Percentiles rank a stretch among this genome's conserved stretches.
Evolutionary conservation across 2,113 vertebrate species (phyloP).

Genomic region (Notiomystis cincta): DNA sequence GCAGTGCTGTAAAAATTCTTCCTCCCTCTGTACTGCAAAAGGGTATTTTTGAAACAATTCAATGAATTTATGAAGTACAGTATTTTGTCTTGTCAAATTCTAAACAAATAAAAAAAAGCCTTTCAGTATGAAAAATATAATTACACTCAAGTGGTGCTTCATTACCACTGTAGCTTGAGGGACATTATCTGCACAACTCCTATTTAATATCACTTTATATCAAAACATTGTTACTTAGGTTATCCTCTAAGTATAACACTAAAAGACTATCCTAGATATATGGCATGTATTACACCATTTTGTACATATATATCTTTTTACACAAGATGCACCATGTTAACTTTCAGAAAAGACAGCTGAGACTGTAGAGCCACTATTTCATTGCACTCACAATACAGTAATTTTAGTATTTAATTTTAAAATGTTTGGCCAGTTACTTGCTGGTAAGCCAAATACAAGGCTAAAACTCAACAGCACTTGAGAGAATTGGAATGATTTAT

Average conservation of each 20-base stretch:
- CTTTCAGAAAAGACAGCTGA: neutral
- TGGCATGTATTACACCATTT: neutral
- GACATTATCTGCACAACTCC: neutral
- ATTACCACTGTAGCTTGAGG: neutral
- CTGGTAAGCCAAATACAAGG: neutral
- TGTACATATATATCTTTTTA: neutral
- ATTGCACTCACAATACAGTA: neutral
- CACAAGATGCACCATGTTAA: neutral
- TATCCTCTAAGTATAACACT: neutral
- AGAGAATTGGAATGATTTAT: neutral
- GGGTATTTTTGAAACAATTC: neutral
- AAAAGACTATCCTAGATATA: neutral
- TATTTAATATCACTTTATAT: neutral
- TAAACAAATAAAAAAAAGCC: neutral
- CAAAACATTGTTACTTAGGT: neutral
- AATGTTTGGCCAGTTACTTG: neutral
- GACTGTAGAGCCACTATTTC: neutral
- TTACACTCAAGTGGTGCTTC: neutral
- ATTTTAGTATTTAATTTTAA: neutral
- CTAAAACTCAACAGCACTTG: neutral
- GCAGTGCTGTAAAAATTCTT: neutral
- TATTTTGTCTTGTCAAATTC: neutral
- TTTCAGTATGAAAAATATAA: neutral
- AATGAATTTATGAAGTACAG: neutral
- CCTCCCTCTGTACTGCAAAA: neutral